Evolutionary conservation across 2,888 invertebrate genomes (phyloP), one percentile per base, ranked within the genome.

Genomic region (Leptinotarsa haldemani): DNA sequence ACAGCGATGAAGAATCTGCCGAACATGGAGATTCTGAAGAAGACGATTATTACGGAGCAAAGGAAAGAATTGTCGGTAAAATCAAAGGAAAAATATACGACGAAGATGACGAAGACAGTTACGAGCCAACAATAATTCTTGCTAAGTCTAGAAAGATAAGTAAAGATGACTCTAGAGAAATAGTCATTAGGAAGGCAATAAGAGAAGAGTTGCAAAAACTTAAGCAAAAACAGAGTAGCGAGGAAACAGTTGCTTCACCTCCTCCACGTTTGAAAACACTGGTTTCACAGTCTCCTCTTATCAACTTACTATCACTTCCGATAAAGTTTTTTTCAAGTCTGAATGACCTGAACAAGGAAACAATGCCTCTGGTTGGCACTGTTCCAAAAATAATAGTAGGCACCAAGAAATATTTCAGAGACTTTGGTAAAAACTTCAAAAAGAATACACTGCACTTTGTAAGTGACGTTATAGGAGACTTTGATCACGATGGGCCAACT

Each of bases 371-470:
- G 5, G 78, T 86, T 18, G 80, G 80, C 16, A 80, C 84, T 15
- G 77, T 87, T 9, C 87, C 87, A 0, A 82, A 82, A 72, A 80
- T 86, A 52, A 74, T 87, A 1, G 74, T 79, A 2, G 83, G 80
- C 2, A 85, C 86, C 0, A 84, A 82, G 52, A 82, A 78, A 46
- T 87, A 85, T 67, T 80, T 87, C 50, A 77, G 77, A 50, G 81
- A 86, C 70, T 84, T 87, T 69, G 83, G 85, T 1, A 81, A 80
- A 66, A 82, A 85, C 64, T 82, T 87, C n/a, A 82, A 83, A 30
- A 83, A 82, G 47, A 81, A 83, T 47, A 75, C 84, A n/a, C 71
- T 85, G 25, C 79, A 84, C 74, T 81, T 86, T 15, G 81, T 84
- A 7, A 84, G 84, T 70, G 82, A 84, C 64, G 74, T 87, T 12